Conservation (phyloP, 2,113 vertebrate species). For the Porphyrio hochstetteri region DNA sequence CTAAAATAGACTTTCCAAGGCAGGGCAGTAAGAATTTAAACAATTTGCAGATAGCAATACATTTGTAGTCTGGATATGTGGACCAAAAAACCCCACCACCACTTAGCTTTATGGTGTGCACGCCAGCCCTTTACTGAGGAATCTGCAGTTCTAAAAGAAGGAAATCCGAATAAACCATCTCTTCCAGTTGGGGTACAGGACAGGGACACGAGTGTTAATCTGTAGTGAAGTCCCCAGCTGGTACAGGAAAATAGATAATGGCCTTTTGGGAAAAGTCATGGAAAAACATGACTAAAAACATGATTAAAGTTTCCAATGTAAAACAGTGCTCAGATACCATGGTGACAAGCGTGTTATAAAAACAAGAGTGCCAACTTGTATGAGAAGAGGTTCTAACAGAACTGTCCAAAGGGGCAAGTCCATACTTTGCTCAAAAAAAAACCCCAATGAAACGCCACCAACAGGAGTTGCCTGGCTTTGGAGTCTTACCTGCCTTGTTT, state of each 20-base stretch:
- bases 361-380: neutral
- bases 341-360: neutral
- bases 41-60: neutral
- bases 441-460: neutral
- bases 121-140: neutral
- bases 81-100: neutral
- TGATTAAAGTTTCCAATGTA: neutral
- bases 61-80: neutral
- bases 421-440: neutral
- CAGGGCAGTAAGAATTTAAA: neutral
- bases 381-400: neutral
- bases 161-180: neutral
- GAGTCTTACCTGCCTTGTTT: neutral
- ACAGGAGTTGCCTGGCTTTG: neutral
- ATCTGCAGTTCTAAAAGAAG: neutral
- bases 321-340: neutral
- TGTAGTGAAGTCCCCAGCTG: neutral
- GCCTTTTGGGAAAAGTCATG: neutral
- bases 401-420: neutral
- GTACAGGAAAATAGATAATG: neutral
- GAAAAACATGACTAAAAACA: neutral
- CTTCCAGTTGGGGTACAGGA: neutral
- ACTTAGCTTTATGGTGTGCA: neutral
- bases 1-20: neutral
- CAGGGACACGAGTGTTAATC: neutral